Percentiles rank a stretch among this genome's conserved stretches.
Evolutionary conservation across 2,113 vertebrate species (phyloP).

Genomic region (Marcusenius ussheri): DNA sequence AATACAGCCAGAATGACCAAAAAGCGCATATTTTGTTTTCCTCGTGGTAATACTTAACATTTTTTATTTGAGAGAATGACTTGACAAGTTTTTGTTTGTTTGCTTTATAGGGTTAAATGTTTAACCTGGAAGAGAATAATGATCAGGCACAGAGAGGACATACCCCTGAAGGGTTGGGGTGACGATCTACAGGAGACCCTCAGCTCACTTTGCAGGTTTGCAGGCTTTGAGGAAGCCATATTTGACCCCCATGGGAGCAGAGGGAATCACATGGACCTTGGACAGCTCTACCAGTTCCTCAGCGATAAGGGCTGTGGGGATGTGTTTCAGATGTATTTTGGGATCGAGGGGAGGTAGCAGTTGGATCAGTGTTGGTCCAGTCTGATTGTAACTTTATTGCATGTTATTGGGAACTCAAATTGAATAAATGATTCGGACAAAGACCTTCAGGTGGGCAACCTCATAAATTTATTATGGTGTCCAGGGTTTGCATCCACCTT

Average conservation of each 20-base stretch:
- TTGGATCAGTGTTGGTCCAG: not conserved
- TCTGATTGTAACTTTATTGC: not conserved
- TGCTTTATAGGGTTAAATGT: conserved; percentile 65
- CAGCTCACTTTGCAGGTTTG: conserved; percentile 65
- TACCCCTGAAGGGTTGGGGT: conserved; percentile 56
- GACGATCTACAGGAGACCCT: conserved; percentile 25
- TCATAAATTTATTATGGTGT: not conserved
- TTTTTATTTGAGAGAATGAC: not conserved
- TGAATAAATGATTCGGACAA: not conserved
- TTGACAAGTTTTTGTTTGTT: not conserved
- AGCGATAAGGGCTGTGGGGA: conserved; percentile 75
- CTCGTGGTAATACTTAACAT: not conserved
- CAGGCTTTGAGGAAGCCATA: conserved; percentile 78
- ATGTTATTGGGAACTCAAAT: too few relatives aligned
- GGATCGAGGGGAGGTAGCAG: conserved; percentile 59
- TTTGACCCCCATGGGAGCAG: conserved; percentile 78
- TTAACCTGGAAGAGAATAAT: conserved; percentile 94
- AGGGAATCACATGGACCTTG: conserved; percentile 93
- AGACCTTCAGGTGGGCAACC: not conserved
- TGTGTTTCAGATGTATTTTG: conserved; percentile 80
- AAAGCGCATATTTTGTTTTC: not conserved
- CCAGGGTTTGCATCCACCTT: not conserved
- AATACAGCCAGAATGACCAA: not conserved
- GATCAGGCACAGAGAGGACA: conserved; percentile 88
- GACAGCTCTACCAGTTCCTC: conserved; percentile 87